A percentile compares a stretch with the other conserved stretches of the same genome.
These are phyloP conservation scores for Gambusia holbrooki DNA, from an alignment of 2,113 vertebrate genomes.

Conservation along the genomic window DNA sequence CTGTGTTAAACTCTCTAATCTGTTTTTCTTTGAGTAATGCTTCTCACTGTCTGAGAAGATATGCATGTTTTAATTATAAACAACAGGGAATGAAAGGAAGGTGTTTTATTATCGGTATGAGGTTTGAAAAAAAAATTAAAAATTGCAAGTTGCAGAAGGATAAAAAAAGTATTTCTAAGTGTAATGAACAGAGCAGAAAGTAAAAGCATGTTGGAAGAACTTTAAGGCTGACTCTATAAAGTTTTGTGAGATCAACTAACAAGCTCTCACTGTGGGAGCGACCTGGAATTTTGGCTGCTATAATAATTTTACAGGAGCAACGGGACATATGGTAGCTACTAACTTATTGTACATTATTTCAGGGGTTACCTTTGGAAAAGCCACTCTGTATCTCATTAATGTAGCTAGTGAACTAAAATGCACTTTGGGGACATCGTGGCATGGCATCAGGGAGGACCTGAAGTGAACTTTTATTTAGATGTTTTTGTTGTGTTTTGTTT, in stretches of 20 bases:
- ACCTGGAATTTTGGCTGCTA: not conserved
- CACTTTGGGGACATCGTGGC: not conserved
- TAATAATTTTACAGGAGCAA: not conserved
- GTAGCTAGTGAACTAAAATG: not conserved
- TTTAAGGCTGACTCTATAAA: constrained; percentile 2
- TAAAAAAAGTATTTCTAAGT: not conserved
- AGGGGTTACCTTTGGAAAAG: too few relatives aligned
- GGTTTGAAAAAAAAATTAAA: not conserved
- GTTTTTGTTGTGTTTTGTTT: too few relatives aligned
- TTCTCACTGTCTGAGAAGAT: constrained; percentile 9
- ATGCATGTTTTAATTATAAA: not conserved
- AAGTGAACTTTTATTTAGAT: too few relatives aligned
- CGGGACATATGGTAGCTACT: too few relatives aligned
- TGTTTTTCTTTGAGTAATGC: not conserved
- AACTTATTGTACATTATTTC: too few relatives aligned
- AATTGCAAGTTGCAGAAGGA: not conserved
- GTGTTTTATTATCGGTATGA: not conserved
- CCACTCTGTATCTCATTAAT: not conserved
- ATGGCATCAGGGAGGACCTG: not conserved
- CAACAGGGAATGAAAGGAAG: not conserved
- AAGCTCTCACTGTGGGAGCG: not conserved
- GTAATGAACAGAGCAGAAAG: not conserved
- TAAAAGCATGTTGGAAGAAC: not conserved
- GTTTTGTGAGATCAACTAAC: not conserved
- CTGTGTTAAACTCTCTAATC: constrained; percentile 38